phyloP scores from a whole-genome alignment of 1,140 invertebrate species.

The Ceratina japonica region DNA sequence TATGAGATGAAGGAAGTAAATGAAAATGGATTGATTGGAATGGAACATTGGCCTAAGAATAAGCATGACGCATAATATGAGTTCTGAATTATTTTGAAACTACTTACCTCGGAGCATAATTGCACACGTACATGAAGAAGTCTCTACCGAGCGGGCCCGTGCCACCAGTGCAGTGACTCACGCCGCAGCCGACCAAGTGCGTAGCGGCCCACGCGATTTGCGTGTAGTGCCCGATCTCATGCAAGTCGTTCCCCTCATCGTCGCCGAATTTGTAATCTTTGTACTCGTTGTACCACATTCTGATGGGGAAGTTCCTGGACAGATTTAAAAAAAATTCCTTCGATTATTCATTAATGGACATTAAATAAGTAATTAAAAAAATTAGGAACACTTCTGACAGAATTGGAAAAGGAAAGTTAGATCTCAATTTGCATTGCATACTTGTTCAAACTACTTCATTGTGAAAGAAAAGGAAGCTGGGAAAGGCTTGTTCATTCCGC shows the following conservation, averaged over 20 bases:
- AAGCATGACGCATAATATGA: background rate
- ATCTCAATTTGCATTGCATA: too few relatives aligned
- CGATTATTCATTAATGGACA: too few relatives aligned
- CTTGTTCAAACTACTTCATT: background rate
- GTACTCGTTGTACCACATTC: constrained; percentile 89
- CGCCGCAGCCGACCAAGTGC: constrained; percentile 89
- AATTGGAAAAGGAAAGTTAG: background rate
- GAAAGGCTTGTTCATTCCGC: background rate
- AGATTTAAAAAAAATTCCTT: constrained; percentile 23
- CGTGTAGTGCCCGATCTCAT: constrained; percentile 88
- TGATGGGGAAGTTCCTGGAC: constrained; percentile 88
- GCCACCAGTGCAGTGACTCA: constrained; percentile 83
- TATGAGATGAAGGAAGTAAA: too few relatives aligned
- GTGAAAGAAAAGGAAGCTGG: background rate
- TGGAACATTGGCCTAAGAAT: too few relatives aligned
- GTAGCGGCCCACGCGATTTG: constrained; percentile 91
- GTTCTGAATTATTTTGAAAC: background rate
- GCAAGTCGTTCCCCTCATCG: constrained; percentile 81
- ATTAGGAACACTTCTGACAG: too few relatives aligned
- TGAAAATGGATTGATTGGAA: background rate
- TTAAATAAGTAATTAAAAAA: too few relatives aligned
- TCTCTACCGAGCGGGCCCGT: constrained; percentile 81
- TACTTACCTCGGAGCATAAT: constrained; percentile 91
- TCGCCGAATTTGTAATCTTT: constrained; percentile 87
- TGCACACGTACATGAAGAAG: constrained; percentile 92